Base-by-base conservation (phyloP, 2,113 vertebrate species). In the Sylvietta virens region DNA sequence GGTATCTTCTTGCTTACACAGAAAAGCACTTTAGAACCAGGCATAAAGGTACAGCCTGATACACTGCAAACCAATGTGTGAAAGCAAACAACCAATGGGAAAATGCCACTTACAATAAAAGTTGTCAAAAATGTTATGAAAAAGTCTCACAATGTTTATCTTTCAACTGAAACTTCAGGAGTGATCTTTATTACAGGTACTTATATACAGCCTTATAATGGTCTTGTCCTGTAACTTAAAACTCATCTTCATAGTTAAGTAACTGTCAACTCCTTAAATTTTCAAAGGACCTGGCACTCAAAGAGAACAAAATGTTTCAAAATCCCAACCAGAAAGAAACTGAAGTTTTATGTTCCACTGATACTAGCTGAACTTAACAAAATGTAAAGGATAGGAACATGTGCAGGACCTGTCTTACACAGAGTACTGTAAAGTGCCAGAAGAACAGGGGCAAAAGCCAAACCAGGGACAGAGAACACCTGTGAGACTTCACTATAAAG, bases 11-110 rank as follows among this genome's bases (percentile, higher is more conserved):
- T 39, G 9, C 73, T 70, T 45, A 77, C 33, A 86, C 0, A 57
- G 14, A 69, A 89, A 57, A 80, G 51, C 48, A 28, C 40, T 88
- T 71, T 3, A 45, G 23, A 82, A 72, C 8, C 3, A 5, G 33
- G 20, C 19, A 83, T 12, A 81, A 82, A 69, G 39, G 33, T 45
- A 44, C 8, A 45, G 37, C 7, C 50, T 6, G 3, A 73, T 17
- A 64, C 3, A 42, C 9, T 0, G 2, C 37, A 70, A 65, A 57
- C 10, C 3, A 74, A 26, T 2, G 9, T 13, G 51, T 1, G 0
- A 60, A 80, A 80, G 27, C 44, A 84, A 92, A 35, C 4, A 67
- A 53, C 54, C 40, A 56, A 13, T 0, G 56, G 28, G 27, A 76
- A 42, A 64, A 19, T 39, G 33, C 2, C 26, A 44, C 45, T 82